phyloP scores from a whole-genome alignment of 1,140 invertebrate genomes.

The Rhysida immarginata region DNA sequence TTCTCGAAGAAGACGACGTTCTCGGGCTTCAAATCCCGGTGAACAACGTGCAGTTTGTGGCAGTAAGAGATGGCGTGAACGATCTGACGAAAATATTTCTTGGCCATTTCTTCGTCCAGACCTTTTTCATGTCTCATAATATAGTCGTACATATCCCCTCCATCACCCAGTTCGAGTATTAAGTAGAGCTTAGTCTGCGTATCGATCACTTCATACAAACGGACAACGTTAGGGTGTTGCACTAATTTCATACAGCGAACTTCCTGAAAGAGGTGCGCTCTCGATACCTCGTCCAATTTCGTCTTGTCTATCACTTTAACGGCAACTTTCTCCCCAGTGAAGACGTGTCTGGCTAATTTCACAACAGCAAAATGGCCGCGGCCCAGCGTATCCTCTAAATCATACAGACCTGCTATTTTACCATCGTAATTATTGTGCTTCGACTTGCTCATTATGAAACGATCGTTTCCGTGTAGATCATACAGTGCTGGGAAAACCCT shows the following conservation, averaged over 20 bases:
- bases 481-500: too few species aligned
- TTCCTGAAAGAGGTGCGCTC: constrained; percentile 92
- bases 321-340: constrained; percentile 94
- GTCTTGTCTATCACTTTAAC: constrained; percentile 88
- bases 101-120: constrained; percentile 50
- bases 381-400: constrained; percentile 84
- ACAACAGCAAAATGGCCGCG: constrained; percentile 96
- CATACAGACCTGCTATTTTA: constrained; percentile 92
- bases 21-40: constrained; percentile 94
- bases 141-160: constrained; percentile 97
- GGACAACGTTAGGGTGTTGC: constrained; percentile 94
- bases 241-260: constrained; percentile 96
- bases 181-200: constrained; percentile 90
- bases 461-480: too few species aligned
- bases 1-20: constrained; percentile 99
- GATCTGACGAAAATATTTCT: constrained; percentile 87
- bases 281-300: constrained; percentile 90
- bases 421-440: constrained; percentile 38
- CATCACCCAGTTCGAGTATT: constrained; percentile 95
- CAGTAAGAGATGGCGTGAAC: constrained; percentile 95
- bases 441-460: constrained; percentile 8
- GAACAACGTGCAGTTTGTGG: constrained; percentile 83
- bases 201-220: constrained; percentile 94
- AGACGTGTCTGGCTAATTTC: constrained; percentile 94
- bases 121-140: constrained; percentile 78